A percentile compares a stretch with the other conserved stretches of the same genome.
Conservation (phyloP, 1,140 invertebrate genomes). For the Adelges cooleyi region DNA sequence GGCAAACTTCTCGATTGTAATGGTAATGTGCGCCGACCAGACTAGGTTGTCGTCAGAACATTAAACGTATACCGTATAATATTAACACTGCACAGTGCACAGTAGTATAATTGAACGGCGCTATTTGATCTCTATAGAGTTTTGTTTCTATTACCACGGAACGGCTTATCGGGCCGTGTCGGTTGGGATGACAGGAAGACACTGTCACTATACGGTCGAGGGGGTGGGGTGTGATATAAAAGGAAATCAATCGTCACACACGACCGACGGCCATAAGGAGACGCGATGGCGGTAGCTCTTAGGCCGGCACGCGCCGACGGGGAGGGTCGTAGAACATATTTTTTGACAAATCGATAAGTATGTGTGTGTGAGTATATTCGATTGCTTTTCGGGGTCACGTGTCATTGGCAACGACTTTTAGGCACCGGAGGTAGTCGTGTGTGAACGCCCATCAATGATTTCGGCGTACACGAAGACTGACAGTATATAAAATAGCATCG, state of each 20-base stretch:
- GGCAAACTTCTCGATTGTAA: no score
- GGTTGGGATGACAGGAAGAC: background rate
- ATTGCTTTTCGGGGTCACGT: background rate
- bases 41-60: no score
- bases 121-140: no score
- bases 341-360: constrained; percentile 18
- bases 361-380: background rate
- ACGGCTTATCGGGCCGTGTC: background rate
- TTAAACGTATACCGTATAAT: no score
- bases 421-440: no score
- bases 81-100: no score
- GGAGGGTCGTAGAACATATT: constrained; percentile 2
- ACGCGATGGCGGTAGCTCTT: background rate
- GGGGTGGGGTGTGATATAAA: background rate
- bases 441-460: no score
- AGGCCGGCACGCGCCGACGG: background rate
- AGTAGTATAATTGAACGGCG: no score
- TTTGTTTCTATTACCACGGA: no score
- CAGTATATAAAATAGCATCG: background rate
- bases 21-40: no score
- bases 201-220: no score
- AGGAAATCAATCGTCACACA: constrained; percentile 26
- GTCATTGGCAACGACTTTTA: background rate
- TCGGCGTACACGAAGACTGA: background rate
- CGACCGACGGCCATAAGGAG: constrained; percentile 6